A percentile compares a stretch with the other conserved stretches of the same genome.
These are phyloP conservation scores for Calyptomena viridis DNA, from an alignment of 2,113 vertebrate genomes.

Conservation along the genomic window DNA sequence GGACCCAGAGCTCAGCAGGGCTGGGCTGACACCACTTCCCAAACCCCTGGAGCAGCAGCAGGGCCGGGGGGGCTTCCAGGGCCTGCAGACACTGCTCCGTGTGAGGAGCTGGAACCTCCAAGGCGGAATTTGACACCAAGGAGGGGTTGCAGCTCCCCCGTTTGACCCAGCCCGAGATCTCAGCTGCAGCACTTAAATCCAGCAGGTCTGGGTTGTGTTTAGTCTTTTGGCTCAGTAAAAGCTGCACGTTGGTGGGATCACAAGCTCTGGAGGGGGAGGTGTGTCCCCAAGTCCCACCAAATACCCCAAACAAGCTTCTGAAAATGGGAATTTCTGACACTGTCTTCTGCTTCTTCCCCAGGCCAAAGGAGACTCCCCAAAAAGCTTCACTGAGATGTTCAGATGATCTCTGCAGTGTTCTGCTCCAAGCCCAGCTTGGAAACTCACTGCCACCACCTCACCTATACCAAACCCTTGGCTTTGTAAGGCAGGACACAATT, in stretches of 20 bases:
- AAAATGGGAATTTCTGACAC: neutral
- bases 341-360: neutral
- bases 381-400: neutral
- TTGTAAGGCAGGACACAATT: neutral
- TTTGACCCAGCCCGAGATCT: neutral
- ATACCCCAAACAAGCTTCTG: accelerated
- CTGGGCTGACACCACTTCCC: neutral
- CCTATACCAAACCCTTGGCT: neutral
- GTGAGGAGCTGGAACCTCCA: neutral
- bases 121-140: neutral
- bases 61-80: neutral
- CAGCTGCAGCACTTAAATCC: neutral
- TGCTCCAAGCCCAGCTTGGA: neutral
- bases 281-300: neutral
- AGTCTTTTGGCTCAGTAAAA: neutral
- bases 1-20: neutral
- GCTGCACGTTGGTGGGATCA: neutral
- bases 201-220: neutral
- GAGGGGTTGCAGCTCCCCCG: neutral
- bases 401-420: neutral
- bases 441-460: neutral
- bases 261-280: accelerated
- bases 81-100: accelerated
- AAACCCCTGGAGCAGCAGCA: accelerated
- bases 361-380: neutral